Evolutionary conservation across 2,797 vertebrate species (phyloP), one percentile per base, ranked within the genome.

Genomic region (Acanthurus tractus): DNA sequence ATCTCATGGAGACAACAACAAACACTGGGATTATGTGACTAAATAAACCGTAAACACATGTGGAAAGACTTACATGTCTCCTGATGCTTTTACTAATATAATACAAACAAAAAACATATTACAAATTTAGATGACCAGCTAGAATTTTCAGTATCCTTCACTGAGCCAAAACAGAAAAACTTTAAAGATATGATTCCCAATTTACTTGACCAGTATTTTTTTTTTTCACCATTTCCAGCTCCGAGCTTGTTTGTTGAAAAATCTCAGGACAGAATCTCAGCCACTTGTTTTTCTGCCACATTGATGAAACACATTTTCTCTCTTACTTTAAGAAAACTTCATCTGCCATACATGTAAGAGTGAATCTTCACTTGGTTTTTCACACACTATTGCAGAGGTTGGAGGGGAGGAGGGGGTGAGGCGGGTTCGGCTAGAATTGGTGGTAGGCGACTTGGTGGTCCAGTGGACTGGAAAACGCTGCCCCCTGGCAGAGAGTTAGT

Each of bases 401-500:
- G 75, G 44, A 46, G 52, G 58, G 56, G 66, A 7, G 40, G 9
- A 4, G 3, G 56, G 7, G 58, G 42, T n/a, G n/a, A 40, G 38
- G 25, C 29, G n/a, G 59, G 67, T 74, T 80, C 17, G 44, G 36
- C 63, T 71, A 73, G 80, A 67, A 66, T 61, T 63, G 83, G 76
- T 81, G 89, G 83, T 72, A 71, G 66, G 81, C 66, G 72, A 90
- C 81, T 86, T 81, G 88, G 89, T 90, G 88, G 87, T 89, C 89
- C 88, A 82, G 82, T 94, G 91, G 94, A 91, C 88, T 92, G 93
- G 93, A 94, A 93, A 93, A 92, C 70, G 70, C 74, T 88, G 88
- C 76, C 92, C 86, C 59, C 78, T 83, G 86, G 92, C 90, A 85
- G 84, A 70, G 79, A 89, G 80, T 83, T 76, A 84, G 71, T 79